These are phyloP conservation scores for Xenotilapia flavipinnis DNA, from an alignment of 2,113 vertebrate genomes.

Conservation along the genomic window DNA sequence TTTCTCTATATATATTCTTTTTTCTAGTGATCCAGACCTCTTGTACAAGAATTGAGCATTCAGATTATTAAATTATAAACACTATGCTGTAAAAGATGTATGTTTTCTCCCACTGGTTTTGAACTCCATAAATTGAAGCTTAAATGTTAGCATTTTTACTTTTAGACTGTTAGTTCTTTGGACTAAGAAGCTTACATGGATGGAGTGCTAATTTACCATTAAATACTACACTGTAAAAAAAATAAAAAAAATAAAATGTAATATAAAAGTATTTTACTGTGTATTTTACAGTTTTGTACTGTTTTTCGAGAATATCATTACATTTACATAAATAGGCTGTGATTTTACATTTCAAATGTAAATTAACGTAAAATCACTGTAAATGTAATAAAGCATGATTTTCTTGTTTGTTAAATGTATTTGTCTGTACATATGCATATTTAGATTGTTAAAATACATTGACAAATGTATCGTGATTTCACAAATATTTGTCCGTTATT, in stretches of 20 bases:
- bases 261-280: neutral
- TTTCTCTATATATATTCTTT: neutral
- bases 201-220: neutral
- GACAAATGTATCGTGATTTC: neutral
- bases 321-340: rapidly evolving
- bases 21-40: neutral
- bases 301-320: neutral
- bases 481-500: neutral
- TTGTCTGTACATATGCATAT: neutral
- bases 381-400: neutral
- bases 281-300: neutral
- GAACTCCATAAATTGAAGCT: neutral
- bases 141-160: neutral
- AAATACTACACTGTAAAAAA: neutral
- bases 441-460: neutral
- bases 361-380: neutral
- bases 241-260: neutral
- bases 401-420: neutral
- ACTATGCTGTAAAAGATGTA: neutral
- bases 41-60: neutral
- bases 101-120: neutral
- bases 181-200: neutral
- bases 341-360: neutral
- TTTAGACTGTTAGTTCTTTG: neutral
- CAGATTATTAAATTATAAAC: neutral